These are phyloP conservation scores for Phortica okadai DNA, from an alignment of 2,888 invertebrate species.

Conservation along the genomic window DNA sequence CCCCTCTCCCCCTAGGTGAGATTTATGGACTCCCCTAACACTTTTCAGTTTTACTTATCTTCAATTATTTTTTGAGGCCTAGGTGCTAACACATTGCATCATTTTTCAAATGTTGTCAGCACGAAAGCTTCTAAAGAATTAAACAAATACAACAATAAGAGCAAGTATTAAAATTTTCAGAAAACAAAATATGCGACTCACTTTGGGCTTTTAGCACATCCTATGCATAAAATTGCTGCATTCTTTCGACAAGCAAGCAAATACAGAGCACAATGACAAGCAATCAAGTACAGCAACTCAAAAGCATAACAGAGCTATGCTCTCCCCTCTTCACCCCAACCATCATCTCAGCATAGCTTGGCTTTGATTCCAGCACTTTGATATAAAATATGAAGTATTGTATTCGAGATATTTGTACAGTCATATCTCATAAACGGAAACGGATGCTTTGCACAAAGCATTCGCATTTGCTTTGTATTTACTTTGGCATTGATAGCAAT, in stretches of 20 bases:
- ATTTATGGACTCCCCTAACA: too few species aligned
- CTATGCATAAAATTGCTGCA: neutral
- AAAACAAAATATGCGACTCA: too few species aligned
- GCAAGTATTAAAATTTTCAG: too few species aligned
- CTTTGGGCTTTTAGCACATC: neutral
- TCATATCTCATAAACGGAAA: conserved; percentile 27
- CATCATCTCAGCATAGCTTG: neutral
- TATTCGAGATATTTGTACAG: conserved; percentile 14
- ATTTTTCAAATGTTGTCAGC: too few species aligned
- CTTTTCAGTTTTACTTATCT: too few species aligned
- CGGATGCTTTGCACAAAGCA: conserved; percentile 17
- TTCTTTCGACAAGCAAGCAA: neutral
- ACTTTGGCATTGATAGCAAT: conserved; percentile 16
- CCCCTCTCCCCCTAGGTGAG: too few species aligned
- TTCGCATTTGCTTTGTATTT: conserved; percentile 26
- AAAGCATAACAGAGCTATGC: neutral
- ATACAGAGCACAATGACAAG: neutral
- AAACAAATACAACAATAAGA: too few species aligned
- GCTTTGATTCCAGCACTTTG: neutral
- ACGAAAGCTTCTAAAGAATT: too few species aligned
- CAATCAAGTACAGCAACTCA: conserved; percentile 3
- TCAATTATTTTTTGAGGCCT: too few species aligned
- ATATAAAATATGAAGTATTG: conserved; percentile 27
- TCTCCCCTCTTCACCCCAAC: neutral
- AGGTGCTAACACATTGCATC: too few species aligned